Evolutionary conservation across 2,797 vertebrate genomes (phyloP), one percentile per base, ranked within the genome.

Genomic region (Ptychobarbus kaznakovi): DNA sequence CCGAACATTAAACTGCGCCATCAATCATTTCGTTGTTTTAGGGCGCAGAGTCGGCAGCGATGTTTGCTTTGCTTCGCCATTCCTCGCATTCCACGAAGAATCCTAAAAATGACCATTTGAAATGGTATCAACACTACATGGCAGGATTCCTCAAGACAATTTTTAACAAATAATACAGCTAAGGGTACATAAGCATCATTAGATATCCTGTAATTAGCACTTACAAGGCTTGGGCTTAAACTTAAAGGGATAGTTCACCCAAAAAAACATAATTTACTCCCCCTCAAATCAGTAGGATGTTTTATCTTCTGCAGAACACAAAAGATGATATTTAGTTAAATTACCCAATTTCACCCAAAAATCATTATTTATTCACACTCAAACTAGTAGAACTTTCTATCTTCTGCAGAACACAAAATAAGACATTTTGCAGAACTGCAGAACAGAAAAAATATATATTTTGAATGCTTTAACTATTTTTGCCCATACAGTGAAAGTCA

Each of bases 71-170:
- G 89, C 91, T 89, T 87, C 73, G 58, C 70, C 91, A 93, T 95
- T 95, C 92, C 87, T 89, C 81, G 65, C 89, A 94, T 95, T 95
- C 93, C 88, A 90, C 16, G 44, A 73, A 63, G 86, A 91, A 40
- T 25, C 86, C 90, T 86, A 91, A 92, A 92, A 82, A 87, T 87
- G 89, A 93, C 86, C 78, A 8, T 89, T 86, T 85, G 85, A 91
- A 93, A 87, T 56, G 58, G 42, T 72, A 91, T 86, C 86, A 87
- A 78, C 88, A 89, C 58, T 10, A 86, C 91, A 92, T 91, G 88
- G 85, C 78, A 90, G 85, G 90, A 93, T 94, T 94, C 92, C 91
- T 91, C 53, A 13, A 90, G 90, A 92, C 93, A 92, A 90, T 92
- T 92, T 94, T 93, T 92, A 91, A 94, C 92, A 90, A 87, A 90